A percentile compares a stretch with the other conserved stretches of the same genome.
phyloP scores from a whole-genome alignment of 2,113 vertebrate species.

The Ochotona curzoniae region DNA sequence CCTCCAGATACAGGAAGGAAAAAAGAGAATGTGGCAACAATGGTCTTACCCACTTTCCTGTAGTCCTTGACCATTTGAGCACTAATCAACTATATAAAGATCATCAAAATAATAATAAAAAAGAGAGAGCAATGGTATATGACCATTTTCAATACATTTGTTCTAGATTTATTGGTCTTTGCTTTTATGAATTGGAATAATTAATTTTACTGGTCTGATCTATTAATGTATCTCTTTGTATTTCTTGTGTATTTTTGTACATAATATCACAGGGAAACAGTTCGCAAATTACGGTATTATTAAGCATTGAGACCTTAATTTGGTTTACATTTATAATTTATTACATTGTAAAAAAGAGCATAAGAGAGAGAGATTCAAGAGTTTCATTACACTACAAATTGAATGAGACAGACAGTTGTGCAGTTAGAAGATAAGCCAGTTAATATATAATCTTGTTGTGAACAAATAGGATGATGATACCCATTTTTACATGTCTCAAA shows the following conservation, averaged over 20 bases:
- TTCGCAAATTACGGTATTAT: conserved; percentile 34
- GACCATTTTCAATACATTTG: neutral
- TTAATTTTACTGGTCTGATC: neutral
- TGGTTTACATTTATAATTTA: conserved; percentile 59
- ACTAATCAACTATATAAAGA: too few species aligned
- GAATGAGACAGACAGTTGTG: neutral
- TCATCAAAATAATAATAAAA: neutral
- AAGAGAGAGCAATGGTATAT: neutral
- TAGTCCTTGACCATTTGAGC: too few species aligned
- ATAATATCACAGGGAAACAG: neutral
- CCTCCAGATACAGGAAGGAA: too few species aligned
- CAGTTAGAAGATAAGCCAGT: conserved; percentile 56
- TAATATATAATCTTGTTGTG: conserved; percentile 44
- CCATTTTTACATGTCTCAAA: neutral
- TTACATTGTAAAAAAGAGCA: conserved; percentile 29
- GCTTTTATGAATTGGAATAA: conserved; percentile 22
- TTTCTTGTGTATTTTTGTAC: conserved; percentile 16
- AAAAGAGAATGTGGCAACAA: too few species aligned
- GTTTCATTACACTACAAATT: conserved; percentile 16
- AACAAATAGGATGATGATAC: conserved; percentile 26
- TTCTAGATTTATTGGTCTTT: conserved; percentile 30
- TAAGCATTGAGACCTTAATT: conserved; percentile 53
- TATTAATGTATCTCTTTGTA: neutral
- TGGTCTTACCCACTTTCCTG: too few species aligned
- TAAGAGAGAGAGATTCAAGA: conserved; percentile 52